Base-by-base conservation (phyloP, 23 tunicate genomes). In the Styela clava region DNA sequence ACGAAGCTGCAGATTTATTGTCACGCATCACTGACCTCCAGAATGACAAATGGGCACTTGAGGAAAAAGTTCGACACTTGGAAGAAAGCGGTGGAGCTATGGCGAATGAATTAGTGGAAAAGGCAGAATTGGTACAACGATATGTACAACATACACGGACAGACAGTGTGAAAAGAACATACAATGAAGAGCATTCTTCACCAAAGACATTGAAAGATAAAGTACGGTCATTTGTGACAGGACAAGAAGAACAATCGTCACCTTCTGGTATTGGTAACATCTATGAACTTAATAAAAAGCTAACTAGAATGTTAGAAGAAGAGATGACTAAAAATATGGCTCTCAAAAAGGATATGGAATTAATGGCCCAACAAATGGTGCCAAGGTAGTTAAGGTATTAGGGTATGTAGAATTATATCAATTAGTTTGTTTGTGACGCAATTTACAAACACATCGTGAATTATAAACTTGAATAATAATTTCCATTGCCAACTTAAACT, bases 251-350 rank as follows among this genome's bases (percentile, higher is more conserved):
- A 21, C 64, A 24, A 18, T 27, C 2, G 22, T 34, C 77, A 3
- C 77, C 32, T 3, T 44, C 84, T 52, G 97, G 90, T 63, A 82
- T 87, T 44, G 76, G 79, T 52, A 93, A 93, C 77, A 68, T 93
- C 61, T 74, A 84, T 67, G 94, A 93, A 69, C 87, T 93, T 2
- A 93, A 93, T 71, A 79, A 76, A 62, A 93, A 93, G 67, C 82
- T 93, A 31, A 93, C 98, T 19, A 82, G 98, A 62, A 93, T 93
- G 93, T 72, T 93, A 36, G 98, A 93, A 62, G 98, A 93, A 74
- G 98, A 93, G 73, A 87, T 93, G 94, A 93, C 89, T 23, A 93
- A 93, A 76, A 93, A 93, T 62, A 68, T 81, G 69, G 81, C 89
- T 24, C 84, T 93, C 24, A 93, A 88, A 69, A 56, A 93, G 35